Evolutionary conservation across 2,888 invertebrate species (phyloP).

Genomic region (Scelioninae gen. 1): DNA sequence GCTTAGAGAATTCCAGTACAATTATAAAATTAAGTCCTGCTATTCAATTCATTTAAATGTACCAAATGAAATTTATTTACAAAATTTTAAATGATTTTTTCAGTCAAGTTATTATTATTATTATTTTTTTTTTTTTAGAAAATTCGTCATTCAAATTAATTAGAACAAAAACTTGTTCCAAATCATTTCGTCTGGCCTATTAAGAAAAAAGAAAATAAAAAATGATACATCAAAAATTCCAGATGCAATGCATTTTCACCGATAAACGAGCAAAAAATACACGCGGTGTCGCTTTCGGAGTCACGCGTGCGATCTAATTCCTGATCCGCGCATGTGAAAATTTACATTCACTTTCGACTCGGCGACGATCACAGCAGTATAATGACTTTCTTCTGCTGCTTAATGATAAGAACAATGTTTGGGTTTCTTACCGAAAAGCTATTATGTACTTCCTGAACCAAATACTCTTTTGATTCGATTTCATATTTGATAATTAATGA

Average conservation of each 20-base stretch:
- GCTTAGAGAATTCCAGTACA: conserved; percentile 1
- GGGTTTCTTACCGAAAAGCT: conserved; percentile 23
- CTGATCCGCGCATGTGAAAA: conserved; percentile 29
- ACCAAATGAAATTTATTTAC: background rate
- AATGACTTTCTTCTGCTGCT: conserved; percentile 31
- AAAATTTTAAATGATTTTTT: background rate
- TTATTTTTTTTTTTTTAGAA: background rate
- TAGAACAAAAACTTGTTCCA: background rate
- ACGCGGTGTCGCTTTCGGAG: conserved; percentile 34
- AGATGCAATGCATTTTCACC: conserved; percentile 24
- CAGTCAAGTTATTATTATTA: too few relatives aligned
- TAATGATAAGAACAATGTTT: conserved; percentile 40
- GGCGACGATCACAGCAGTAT: conserved; percentile 8
- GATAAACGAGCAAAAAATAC: conserved; percentile 39
- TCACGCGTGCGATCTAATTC: conserved; percentile 51
- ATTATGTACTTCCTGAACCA: background rate
- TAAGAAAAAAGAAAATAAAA: conserved; percentile 10
- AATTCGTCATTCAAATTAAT: too few relatives aligned
- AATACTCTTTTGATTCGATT: background rate
- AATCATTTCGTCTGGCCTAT: too few relatives aligned
- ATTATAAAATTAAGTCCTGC: background rate
- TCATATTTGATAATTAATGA: too few relatives aligned
- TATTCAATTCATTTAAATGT: background rate
- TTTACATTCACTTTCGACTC: conserved; percentile 52
- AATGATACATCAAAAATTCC: conserved; percentile 26